Conservation (phyloP, 2,113 vertebrate genomes). For the Ammodytes dubius region DNA sequence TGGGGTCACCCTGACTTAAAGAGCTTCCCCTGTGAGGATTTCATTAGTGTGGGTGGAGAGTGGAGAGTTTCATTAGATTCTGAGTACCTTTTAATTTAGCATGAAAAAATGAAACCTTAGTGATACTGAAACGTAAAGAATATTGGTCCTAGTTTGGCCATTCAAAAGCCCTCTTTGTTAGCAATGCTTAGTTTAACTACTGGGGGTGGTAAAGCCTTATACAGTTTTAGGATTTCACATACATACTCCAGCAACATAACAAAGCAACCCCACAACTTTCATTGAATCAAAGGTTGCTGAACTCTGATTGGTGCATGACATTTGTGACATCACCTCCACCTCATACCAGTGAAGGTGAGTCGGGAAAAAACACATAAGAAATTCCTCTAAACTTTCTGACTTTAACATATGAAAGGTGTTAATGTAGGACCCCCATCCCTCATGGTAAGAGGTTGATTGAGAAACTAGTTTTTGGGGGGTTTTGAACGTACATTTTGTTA, state of each 20-base stretch:
- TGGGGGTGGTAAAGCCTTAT: too few species aligned
- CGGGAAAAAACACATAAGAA: too few species aligned
- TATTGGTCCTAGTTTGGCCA: neutral
- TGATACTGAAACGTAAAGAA: neutral
- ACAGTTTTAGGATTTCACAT: neutral
- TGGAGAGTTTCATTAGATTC: neutral
- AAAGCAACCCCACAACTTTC: neutral
- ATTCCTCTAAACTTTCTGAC: too few species aligned
- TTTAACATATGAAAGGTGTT: too few species aligned
- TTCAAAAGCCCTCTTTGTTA: neutral
- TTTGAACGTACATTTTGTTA: too few species aligned
- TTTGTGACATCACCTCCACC: neutral
- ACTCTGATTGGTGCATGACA: neutral
- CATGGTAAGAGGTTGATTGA: too few species aligned
- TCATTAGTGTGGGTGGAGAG: constrained; percentile 25
- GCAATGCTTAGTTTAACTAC: neutral
- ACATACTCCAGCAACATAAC: neutral
- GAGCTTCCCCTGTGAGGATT: constrained; percentile 6
- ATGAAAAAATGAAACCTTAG: neutral
- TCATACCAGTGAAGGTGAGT: too few species aligned
- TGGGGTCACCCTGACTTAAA: constrained; percentile 14
- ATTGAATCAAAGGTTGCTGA: neutral
- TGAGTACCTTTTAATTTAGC: neutral
- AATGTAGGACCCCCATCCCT: too few species aligned
- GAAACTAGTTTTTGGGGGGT: too few species aligned